Base-by-base conservation (phyloP, 1,140 invertebrate species). In the Euwallacea similis region DNA sequence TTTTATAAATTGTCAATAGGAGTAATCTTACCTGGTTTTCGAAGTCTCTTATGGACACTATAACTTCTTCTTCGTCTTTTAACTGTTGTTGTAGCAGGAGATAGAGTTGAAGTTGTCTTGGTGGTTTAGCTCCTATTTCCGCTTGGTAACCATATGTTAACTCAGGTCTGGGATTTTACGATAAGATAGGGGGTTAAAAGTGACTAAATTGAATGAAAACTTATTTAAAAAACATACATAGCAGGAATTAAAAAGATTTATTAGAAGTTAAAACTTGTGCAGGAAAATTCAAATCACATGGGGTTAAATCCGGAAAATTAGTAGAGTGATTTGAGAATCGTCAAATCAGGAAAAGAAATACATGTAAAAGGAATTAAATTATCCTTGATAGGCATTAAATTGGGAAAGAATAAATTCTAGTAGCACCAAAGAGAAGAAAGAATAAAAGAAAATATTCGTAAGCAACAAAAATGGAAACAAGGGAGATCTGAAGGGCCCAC, bases 91-190 rank as follows among this genome's bases (percentile, higher is more conserved):
- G 77, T 0, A 88, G 67, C 21, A 87, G 76, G 10, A 81, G 78
- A 69, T 84, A 86, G 8, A 89, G 86, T 86, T 87, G 85, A 82
- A 84, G 84, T 86, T 82, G 88, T 86, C 81, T 92, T 79, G 77
- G 85, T 1, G 82, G 81, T n/a, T 80, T 79, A 11, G 82, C 82
- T 0, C 81, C 72, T 82, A 92, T 89, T 86, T 95, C 79, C 3
- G 87, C 86, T 82, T 87, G 66, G 21, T 91, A 91, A 59, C 86
- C 86, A 50, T 85, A 81, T 0, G 86, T 89, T 55, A 88, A 84
- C n/a, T 87, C 83, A 9, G 87, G 85, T 7, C 61, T 62, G 50
- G 21, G 21, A 4, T 33, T 33, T 33, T 33, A 33, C 21, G 21
- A 33, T 33, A 33, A 33, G 21, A 33, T 33, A 2, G 21, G 21